A percentile compares a stretch with the other conserved stretches of the same genome.
These are phyloP conservation scores for Calliopum simillimum DNA, from an alignment of 2,888 invertebrate species.

Conservation along the genomic window DNA sequence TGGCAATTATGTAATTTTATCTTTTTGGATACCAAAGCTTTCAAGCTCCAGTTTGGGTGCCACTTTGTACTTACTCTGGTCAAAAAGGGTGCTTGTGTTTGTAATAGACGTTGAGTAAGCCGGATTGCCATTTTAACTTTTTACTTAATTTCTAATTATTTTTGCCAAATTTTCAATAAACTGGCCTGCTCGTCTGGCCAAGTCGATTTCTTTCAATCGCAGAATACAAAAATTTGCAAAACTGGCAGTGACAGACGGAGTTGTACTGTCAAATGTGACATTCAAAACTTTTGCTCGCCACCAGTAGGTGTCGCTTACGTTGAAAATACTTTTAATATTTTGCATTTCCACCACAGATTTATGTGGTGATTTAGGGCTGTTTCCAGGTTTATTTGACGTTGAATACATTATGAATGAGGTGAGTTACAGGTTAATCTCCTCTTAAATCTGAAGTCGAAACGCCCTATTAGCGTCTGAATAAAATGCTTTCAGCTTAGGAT, in stretches of 20 bases:
- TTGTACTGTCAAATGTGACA: no score
- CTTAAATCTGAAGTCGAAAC: no score
- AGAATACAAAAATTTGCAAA: slow-evolving; percentile 9
- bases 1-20: slow-evolving; percentile 59
- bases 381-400: no score
- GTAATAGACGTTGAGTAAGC: slow-evolving; percentile 60
- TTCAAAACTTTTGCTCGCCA: slow-evolving; percentile 16
- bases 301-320: not conserved
- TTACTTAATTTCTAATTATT: slow-evolving; percentile 36
- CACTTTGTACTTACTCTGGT: slow-evolving; percentile 57
- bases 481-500: no score
- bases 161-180: not conserved
- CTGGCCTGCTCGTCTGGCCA: not conserved
- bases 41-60: not conserved
- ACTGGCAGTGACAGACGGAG: not conserved
- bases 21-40: slow-evolving; percentile 26
- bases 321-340: not conserved
- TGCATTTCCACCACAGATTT: no score
- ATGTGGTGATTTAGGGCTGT: no score
- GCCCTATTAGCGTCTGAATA: no score
- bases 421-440: no score
- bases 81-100: slow-evolving; percentile 60
- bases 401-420: no score
- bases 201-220: not conserved
- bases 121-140: slow-evolving; percentile 60